phyloP scores from a whole-genome alignment of 2,888 invertebrate genomes.

The Perizoma affinitatum region DNA sequence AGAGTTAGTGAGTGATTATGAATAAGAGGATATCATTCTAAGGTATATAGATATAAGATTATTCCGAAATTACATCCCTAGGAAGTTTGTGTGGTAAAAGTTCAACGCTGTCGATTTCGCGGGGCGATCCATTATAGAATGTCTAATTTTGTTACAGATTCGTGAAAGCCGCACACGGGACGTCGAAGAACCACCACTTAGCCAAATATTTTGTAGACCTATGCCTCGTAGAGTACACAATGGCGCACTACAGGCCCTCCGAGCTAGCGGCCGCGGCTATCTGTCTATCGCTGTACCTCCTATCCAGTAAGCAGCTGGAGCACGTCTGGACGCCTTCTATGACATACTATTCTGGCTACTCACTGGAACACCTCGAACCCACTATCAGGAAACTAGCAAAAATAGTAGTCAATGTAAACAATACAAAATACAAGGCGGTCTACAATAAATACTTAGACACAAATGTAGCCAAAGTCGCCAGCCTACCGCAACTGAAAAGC shows the following conservation, averaged over 20 bases:
- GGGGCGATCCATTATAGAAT: not conserved
- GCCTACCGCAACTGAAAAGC: conserved; percentile 85
- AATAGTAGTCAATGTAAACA: conserved; percentile 87
- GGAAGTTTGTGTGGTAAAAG: too few relatives aligned
- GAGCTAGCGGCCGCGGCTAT: conserved; percentile 92
- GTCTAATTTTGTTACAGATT: conserved; percentile 68
- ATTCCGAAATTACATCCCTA: too few relatives aligned
- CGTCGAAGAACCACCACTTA: conserved; percentile 87
- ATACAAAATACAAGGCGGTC: conserved; percentile 88
- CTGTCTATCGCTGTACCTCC: conserved; percentile 86
- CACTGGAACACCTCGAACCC: conserved; percentile 86
- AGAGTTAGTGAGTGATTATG: too few relatives aligned
- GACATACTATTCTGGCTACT: conserved; percentile 90
- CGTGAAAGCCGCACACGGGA: conserved; percentile 85
- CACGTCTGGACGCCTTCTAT: conserved; percentile 90
- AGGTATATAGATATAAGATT: too few relatives aligned
- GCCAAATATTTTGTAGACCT: conserved; percentile 97
- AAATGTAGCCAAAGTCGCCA: conserved; percentile 86
- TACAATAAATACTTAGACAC: conserved; percentile 85
- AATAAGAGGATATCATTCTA: too few relatives aligned
- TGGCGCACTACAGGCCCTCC: conserved; percentile 92
- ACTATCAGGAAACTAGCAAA: conserved; percentile 88
- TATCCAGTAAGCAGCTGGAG: conserved; percentile 77
- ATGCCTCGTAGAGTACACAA: conserved; percentile 90
- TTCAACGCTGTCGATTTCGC: too few relatives aligned